Percentiles rank a stretch among this genome's conserved stretches.
phyloP scores from a whole-genome alignment of 1,140 invertebrate species.

The Daktulosphaira vitifoliae region DNA sequence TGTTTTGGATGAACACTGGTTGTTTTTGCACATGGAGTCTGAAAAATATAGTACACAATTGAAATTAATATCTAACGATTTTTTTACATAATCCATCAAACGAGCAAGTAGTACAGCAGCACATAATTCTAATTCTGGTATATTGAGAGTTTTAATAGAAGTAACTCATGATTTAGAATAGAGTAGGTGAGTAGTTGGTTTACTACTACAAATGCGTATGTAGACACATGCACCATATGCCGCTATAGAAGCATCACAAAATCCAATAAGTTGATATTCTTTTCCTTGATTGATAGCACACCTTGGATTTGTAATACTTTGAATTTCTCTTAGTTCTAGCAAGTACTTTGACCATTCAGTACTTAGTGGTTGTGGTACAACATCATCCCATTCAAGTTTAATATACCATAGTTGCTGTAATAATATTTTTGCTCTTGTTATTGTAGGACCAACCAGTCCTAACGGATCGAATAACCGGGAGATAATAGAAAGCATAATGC shows the following conservation, averaged over 20 bases:
- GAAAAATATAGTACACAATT: too few relatives aligned
- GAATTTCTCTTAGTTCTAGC: too few relatives aligned
- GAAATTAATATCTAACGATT: too few relatives aligned
- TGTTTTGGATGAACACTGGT: constrained; percentile 44
- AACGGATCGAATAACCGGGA: constrained; percentile 40
- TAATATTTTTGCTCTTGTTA: constrained; percentile 34
- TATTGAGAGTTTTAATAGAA: constrained; percentile 40
- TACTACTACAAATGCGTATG: too few relatives aligned
- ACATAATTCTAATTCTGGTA: constrained; percentile 44
- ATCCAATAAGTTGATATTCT: too few relatives aligned
- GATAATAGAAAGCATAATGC: constrained; percentile 34
- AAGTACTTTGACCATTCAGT: too few relatives aligned
- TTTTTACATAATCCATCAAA: too few relatives aligned
- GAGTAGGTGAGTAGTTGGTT: constrained; percentile 39
- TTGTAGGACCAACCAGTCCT: constrained; percentile 38
- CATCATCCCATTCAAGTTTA: constrained; percentile 43
- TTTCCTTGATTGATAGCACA: too few relatives aligned
- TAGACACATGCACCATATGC: too few relatives aligned
- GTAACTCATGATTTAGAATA: constrained; percentile 41
- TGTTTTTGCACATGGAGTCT: constrained; percentile 40
- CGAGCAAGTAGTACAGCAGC: constrained; percentile 41
- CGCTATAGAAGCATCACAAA: too few relatives aligned
- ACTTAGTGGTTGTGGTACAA: too few relatives aligned
- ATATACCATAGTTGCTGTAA: constrained; percentile 35
- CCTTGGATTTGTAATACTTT: too few relatives aligned